Conservation (phyloP, 2,797 vertebrate genomes). For the Spinus pinus region DNA sequence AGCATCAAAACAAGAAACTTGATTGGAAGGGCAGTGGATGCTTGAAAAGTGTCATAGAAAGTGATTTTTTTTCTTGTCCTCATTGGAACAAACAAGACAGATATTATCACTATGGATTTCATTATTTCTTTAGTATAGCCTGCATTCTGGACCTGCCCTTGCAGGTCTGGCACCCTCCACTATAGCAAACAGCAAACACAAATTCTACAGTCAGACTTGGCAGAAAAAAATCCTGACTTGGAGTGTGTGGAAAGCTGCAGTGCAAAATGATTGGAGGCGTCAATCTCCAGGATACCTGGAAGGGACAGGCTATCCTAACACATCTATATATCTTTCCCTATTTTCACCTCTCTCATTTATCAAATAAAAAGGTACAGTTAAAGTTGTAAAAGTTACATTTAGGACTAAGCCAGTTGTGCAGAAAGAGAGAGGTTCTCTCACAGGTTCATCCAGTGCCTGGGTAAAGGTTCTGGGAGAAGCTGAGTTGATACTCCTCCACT, state of each 20-base stretch:
- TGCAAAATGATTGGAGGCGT: not conserved
- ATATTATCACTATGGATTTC: not conserved
- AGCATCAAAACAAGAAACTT: not conserved
- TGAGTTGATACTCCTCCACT: not conserved
- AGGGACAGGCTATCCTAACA: not conserved
- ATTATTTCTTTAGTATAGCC: not conserved
- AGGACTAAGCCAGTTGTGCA: not conserved
- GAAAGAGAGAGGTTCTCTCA: not conserved
- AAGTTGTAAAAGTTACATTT: not conserved
- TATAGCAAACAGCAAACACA: not conserved
- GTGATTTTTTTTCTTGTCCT: not conserved
- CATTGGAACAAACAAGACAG: not conserved
- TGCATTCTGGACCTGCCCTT: not conserved
- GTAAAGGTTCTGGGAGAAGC: not conserved
- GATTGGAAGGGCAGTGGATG: not conserved
- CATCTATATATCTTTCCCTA: not conserved
- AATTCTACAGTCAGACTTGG: not conserved
- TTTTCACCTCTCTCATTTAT: not conserved
- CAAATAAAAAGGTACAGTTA: not conserved
- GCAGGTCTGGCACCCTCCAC: not conserved
- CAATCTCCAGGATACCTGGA: not conserved
- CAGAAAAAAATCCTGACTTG: not conserved
- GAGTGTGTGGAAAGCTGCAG: not conserved
- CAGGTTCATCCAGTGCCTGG: not conserved
- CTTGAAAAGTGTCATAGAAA: not conserved